These are phyloP conservation scores for Notothenia rossii DNA, from an alignment of 2,113 vertebrate genomes.

Conservation along the genomic window DNA sequence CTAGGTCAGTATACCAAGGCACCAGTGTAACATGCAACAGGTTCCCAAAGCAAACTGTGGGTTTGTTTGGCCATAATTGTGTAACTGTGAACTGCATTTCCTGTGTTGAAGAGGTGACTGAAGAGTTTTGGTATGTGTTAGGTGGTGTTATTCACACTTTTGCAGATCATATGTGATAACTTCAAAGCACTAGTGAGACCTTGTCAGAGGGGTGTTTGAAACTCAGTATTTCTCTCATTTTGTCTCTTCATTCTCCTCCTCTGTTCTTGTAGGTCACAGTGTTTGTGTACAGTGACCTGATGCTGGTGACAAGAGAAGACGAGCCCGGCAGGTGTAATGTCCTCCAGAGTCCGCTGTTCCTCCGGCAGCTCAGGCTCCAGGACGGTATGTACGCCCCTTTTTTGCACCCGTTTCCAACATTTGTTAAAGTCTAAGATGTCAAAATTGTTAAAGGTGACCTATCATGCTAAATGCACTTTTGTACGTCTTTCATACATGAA, in stretches of 20 bases:
- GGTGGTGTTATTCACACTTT: background rate
- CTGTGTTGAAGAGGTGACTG: background rate
- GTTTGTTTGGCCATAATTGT: background rate
- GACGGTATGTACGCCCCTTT: constrained; percentile 85
- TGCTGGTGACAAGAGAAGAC: constrained; percentile 95
- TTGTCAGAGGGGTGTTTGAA: background rate
- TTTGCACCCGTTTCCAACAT: background rate
- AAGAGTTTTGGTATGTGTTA: background rate
- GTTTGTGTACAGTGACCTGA: constrained; percentile 93
- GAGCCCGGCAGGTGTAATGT: constrained; percentile 92
- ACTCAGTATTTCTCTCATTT: background rate
- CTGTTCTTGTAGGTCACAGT: constrained; percentile 87
- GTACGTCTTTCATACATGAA: no score
- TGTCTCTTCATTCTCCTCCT: background rate
- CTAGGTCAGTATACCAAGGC: background rate
- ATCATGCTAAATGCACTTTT: no score
- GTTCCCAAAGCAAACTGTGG: background rate
- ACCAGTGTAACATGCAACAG: background rate
- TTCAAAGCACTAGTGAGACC: constrained; percentile 7
- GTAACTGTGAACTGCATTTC: constrained; percentile 35
- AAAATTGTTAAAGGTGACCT: background rate
- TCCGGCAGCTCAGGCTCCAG: constrained; percentile 91
- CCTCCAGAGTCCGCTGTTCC: constrained; percentile 94
- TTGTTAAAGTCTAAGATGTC: background rate
- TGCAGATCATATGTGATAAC: constrained; percentile 2